Conservation (phyloP, 2,888 invertebrate genomes). For the Drosophila demipolita region DNA sequence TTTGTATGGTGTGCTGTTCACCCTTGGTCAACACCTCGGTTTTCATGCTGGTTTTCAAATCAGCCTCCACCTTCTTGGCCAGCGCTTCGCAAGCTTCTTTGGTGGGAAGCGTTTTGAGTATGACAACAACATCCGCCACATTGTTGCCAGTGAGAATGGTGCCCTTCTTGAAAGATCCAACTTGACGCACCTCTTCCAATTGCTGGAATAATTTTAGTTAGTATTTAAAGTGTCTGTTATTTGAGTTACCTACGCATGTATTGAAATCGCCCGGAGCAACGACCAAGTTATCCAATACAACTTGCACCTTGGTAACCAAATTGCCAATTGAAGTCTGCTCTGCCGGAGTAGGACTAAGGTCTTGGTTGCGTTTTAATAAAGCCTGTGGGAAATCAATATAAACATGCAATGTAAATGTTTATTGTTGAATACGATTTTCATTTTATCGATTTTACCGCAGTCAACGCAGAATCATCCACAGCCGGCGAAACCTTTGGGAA, state of each 20-base stretch:
- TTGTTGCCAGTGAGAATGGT: slow-evolving; percentile 98
- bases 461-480: slow-evolving; percentile 93
- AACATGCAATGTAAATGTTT: background rate
- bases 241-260: slow-evolving; percentile 92
- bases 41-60: slow-evolving; percentile 91
- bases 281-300: slow-evolving; percentile 96
- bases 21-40: slow-evolving; percentile 88
- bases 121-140: slow-evolving; percentile 98
- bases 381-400: slow-evolving; percentile 87
- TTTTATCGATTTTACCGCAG: slow-evolving; percentile 87
- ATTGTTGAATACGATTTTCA: background rate
- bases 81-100: slow-evolving; percentile 97
- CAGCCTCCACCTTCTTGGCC: slow-evolving; percentile 93
- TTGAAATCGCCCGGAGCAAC: slow-evolving; percentile 97
- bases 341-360: slow-evolving; percentile 94
- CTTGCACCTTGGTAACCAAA: slow-evolving; percentile 97
- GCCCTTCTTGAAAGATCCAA: slow-evolving; percentile 99
- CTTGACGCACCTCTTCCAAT: slow-evolving; percentile 97
- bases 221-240: background rate
- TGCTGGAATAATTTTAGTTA: slow-evolving; percentile 86
- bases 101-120: slow-evolving; percentile 97
- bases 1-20: slow-evolving; percentile 85
- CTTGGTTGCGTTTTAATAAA: slow-evolving; percentile 95
- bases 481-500: slow-evolving; percentile 94
- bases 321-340: slow-evolving; percentile 97